A percentile compares a stretch with the other conserved stretches of the same genome.
Conservation (phyloP, 2,113 vertebrate species). For the Apaloderma vittatum region DNA sequence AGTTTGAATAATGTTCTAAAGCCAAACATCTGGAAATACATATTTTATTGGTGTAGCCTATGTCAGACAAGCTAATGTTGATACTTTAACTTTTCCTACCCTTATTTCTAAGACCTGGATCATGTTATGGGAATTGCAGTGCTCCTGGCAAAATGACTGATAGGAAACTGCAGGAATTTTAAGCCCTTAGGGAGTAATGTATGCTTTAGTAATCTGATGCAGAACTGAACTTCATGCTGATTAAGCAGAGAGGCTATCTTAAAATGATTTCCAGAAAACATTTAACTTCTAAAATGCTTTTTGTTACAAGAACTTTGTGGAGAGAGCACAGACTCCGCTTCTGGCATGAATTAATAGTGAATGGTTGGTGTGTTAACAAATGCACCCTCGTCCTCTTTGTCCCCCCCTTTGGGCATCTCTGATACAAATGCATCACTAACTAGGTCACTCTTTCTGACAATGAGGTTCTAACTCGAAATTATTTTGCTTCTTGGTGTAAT, state of each 20-base stretch:
- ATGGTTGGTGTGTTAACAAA: slow-evolving; percentile 13
- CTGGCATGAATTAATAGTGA: slow-evolving; percentile 26
- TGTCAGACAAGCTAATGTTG: slow-evolving; percentile 32
- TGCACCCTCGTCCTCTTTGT: not conserved
- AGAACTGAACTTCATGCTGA: slow-evolving; percentile 48
- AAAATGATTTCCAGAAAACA: slow-evolving; percentile 54
- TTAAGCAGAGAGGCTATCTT: slow-evolving; percentile 28
- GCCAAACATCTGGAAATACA: slow-evolving; percentile 61
- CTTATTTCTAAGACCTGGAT: slow-evolving; percentile 60
- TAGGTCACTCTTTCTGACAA: not conserved
- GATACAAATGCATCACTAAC: not conserved
- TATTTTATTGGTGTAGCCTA: slow-evolving; percentile 47
- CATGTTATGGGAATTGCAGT: slow-evolving; percentile 59
- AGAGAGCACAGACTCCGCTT: not conserved
- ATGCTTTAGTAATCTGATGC: slow-evolving; percentile 42
- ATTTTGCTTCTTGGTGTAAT: not conserved
- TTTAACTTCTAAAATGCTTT: slow-evolving; percentile 31
- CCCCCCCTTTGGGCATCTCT: not conserved
- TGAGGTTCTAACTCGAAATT: not conserved
- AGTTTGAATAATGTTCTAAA: slow-evolving; percentile 36
- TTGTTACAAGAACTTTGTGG: not conserved
- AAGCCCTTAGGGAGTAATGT: slow-evolving; percentile 30
- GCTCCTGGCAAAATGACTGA: slow-evolving; percentile 42
- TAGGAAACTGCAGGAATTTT: slow-evolving; percentile 51
- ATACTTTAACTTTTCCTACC: slow-evolving; percentile 32